Evolutionary conservation across 2,113 vertebrate genomes (phyloP).

Genomic region (Oreotrochilus melanogaster): DNA sequence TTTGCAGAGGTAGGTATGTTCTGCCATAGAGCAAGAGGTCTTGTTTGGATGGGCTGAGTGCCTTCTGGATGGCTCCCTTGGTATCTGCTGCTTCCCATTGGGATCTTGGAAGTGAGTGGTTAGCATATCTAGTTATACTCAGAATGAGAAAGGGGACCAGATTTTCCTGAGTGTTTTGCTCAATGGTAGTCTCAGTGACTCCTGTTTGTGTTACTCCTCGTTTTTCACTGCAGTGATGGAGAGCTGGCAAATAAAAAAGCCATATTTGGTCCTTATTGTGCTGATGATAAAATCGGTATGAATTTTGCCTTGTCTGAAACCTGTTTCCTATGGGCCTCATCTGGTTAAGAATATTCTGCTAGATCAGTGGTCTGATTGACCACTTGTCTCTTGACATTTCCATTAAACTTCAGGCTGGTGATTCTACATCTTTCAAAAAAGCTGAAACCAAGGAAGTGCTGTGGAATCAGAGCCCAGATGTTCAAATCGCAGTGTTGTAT

Average conservation of each 20-base stretch:
- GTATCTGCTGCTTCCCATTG: accelerated
- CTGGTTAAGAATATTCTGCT: neutral
- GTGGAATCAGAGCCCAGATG: neutral
- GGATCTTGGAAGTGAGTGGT: neutral
- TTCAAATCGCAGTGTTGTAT: neutral
- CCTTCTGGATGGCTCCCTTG: neutral
- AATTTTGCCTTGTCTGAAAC: constrained; percentile 13
- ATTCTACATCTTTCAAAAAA: neutral
- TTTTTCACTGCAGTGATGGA: neutral
- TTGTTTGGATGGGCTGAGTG: neutral
- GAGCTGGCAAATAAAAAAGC: neutral
- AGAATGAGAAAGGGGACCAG: neutral
- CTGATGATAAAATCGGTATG: neutral
- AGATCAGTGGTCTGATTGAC: neutral
- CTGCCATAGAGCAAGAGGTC: neutral
- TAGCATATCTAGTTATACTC: neutral
- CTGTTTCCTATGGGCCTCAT: neutral
- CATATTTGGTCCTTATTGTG: neutral
- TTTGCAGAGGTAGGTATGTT: neutral
- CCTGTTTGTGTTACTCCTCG: neutral
- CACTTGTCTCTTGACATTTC: neutral
- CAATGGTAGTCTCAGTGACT: neutral
- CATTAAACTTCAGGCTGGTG: neutral
- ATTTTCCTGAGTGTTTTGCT: neutral
- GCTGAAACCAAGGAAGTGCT: neutral